These are phyloP conservation scores for Limnephilus auricula DNA, from an alignment of 2,888 invertebrate species.

Conservation along the genomic window DNA sequence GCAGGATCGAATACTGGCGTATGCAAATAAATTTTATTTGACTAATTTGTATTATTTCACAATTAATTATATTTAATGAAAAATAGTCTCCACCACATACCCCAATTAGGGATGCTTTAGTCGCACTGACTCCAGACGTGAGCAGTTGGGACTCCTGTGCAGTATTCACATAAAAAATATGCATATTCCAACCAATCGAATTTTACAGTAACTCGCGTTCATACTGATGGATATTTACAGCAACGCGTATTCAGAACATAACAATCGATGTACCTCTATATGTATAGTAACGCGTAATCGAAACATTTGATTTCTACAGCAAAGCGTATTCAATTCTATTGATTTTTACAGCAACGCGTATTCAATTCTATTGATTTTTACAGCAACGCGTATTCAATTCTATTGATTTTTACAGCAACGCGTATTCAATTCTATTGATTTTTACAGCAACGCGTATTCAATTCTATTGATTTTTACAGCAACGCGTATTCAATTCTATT, in stretches of 20 bases:
- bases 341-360: neutral
- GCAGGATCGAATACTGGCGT: too few species aligned
- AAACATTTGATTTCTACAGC: neutral
- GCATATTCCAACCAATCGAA: neutral
- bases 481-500: too few species aligned
- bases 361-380: neutral
- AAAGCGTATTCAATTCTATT: neutral
- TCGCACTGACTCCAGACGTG: too few species aligned
- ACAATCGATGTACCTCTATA: too few species aligned
- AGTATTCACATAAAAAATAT: too few species aligned
- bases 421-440: neutral
- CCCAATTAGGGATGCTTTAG: too few species aligned
- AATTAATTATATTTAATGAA: too few species aligned
- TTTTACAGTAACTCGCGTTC: neutral
- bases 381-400: neutral
- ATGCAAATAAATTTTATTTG: too few species aligned
- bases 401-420: neutral
- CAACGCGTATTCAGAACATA: neutral
- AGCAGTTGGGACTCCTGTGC: too few species aligned
- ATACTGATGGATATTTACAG: neutral
- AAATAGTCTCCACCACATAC: too few species aligned
- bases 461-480: neutral
- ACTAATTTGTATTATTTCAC: too few species aligned
- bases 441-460: neutral
- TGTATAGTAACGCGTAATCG: too few species aligned